Base-by-base conservation (phyloP, 2,888 invertebrate species). In the Craniophora ligustri region DNA sequence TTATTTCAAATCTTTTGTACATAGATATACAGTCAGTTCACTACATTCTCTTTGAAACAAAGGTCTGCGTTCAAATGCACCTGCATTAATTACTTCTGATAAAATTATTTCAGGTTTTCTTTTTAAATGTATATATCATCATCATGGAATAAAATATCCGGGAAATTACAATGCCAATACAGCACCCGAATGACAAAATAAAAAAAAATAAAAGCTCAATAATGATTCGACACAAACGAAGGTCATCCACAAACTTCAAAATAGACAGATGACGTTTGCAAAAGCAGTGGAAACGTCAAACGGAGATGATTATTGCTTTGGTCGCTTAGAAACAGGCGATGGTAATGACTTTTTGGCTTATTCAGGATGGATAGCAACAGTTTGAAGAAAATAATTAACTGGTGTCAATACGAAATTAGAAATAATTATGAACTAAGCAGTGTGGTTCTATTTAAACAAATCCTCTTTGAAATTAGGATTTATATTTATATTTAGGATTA, bases 231-330 rank as follows among this genome's bases (percentile, higher is more conserved):
- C 56, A 49, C 15, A 4, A 26, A 26, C 11, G 67, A 72, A 72
- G 69, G 69, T 72, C 69, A 44, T 15, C 28, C 10, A 13, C 42
- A 42, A 28, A 57, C 56, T 67, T 49, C 57, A 57, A 69, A n/a
- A 69, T 70, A 69, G 67, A 56, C 39, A 60, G 40, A 19, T 53
- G 69, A 60, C 67, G 56, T 55, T 63, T 45, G 36, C 15, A 5
- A 66, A 48, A 23, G 28, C 19, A 48, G 49, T 57, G 11, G n/a
- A 49, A 53, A 49, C 45, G 53, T 54, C 47, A 48, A 54, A 21
- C 32, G 30, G 31, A 36, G 35, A 50, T 5, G 16, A 45, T n/a
- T 51, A 46, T 28, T 51, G 32, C 39, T 18, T 30, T 5, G 1
- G 18, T 49, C 55, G 55, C 5, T 15, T 55, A 18, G 10, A 11